Conservation (phyloP, 2,888 invertebrate species). For the Minunthozetes semirufus region DNA sequence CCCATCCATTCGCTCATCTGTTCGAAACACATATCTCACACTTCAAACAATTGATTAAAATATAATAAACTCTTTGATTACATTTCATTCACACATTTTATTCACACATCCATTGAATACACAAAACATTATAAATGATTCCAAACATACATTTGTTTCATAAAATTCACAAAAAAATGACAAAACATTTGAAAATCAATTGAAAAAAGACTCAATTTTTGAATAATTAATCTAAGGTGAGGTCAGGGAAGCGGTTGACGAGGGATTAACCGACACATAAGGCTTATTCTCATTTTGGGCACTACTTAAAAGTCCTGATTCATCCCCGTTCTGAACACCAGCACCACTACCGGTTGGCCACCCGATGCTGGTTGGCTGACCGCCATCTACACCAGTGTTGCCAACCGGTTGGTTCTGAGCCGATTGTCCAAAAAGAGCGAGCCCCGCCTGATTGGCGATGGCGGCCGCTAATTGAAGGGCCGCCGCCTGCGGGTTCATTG, state of each 20-base stretch:
- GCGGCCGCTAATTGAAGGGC: constrained; percentile 28
- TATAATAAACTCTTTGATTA: neutral
- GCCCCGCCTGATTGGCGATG: constrained; percentile 14
- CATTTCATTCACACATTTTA: neutral
- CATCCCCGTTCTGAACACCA: neutral
- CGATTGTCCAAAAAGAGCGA: constrained; percentile 13
- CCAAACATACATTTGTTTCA: constrained; percentile 6
- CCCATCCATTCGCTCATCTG: too few species aligned
- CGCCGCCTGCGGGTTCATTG: constrained; percentile 14
- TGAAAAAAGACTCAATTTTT: neutral
- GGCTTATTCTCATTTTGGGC: neutral
- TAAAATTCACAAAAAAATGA: neutral
- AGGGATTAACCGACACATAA: neutral
- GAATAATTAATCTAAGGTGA: neutral
- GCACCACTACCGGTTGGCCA: constrained; percentile 24
- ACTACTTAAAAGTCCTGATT: constrained; percentile 10
- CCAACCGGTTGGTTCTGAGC: neutral
- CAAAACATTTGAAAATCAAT: neutral
- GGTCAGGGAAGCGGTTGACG: constrained; percentile 1
- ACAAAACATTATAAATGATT: neutral
- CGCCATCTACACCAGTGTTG: neutral
- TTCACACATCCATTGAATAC: neutral
- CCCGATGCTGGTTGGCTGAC: neutral
- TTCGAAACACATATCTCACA: too few species aligned
- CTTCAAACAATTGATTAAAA: neutral